phyloP scores from a whole-genome alignment of 2,113 vertebrate species.

The Elephas maximus region DNA sequence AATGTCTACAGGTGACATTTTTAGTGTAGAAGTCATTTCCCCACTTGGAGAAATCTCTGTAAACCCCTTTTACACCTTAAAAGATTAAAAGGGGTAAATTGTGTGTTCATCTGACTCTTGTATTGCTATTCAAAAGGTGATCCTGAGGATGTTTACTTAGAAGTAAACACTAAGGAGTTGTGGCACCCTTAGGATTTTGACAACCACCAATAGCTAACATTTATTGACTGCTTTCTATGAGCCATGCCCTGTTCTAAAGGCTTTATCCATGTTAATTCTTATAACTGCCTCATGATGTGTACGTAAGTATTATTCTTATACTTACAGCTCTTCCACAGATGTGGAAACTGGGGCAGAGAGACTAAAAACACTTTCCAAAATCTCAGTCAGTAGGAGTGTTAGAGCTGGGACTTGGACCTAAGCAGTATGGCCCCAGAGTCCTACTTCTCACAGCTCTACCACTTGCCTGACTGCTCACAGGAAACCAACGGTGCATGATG shows the following conservation, averaged over 20 bases:
- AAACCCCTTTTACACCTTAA: neutral
- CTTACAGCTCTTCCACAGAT: neutral
- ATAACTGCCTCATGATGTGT: neutral
- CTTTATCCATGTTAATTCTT: neutral
- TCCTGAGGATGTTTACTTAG: neutral
- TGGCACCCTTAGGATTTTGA: neutral
- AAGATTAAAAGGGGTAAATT: neutral
- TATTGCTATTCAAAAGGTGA: neutral
- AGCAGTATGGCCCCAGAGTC: neutral
- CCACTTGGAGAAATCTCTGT: neutral
- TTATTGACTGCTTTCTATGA: neutral
- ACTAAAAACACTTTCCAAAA: neutral
- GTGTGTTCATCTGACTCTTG: neutral
- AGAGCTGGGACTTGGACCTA: neutral
- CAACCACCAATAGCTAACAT: neutral
- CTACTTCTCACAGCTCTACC: neutral
- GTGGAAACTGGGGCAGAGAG: neutral
- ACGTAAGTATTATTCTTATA: neutral
- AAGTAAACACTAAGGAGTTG: neutral
- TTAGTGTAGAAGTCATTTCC: neutral
- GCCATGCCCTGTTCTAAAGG: neutral
- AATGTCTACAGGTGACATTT: neutral
- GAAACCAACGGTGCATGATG: neutral
- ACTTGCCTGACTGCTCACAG: neutral
- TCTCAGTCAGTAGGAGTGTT: neutral